These are phyloP conservation scores for Acanthosepion esculentum DNA, from an alignment of 2,888 invertebrate genomes.

Conservation along the genomic window DNA sequence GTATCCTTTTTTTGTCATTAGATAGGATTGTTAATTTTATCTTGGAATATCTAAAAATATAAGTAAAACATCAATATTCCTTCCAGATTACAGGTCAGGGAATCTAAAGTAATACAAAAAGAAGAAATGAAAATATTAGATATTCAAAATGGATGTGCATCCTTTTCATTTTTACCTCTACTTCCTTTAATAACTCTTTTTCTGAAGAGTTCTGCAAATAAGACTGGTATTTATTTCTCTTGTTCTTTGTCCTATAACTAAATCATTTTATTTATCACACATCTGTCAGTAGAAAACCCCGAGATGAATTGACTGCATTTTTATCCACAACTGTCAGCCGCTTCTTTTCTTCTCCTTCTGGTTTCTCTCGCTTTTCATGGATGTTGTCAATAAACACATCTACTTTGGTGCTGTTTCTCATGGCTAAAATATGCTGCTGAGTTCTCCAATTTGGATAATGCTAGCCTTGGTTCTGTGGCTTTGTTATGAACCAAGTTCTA, in stretches of 20 bases:
- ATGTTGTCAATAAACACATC: conserved; percentile 33
- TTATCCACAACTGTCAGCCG: background rate
- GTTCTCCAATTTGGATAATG: conserved; percentile 23
- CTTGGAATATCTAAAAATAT: background rate
- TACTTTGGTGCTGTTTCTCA: conserved; percentile 2
- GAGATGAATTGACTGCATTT: background rate
- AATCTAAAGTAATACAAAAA: background rate
- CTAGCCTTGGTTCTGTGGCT: conserved; percentile 9
- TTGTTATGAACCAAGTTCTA: background rate
- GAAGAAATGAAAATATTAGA: background rate
- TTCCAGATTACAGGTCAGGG: background rate
- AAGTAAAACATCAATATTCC: background rate
- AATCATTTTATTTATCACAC: background rate
- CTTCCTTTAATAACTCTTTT: conserved; percentile 17
- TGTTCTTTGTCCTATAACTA: conserved; percentile 15
- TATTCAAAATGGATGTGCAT: background rate
- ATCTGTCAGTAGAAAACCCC: background rate
- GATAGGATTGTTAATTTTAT: background rate
- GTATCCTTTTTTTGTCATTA: background rate
- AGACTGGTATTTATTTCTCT: background rate
- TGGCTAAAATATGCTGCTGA: conserved; percentile 33
- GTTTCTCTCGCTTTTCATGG: background rate
- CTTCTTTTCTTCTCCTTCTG: background rate
- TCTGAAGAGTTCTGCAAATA: background rate
- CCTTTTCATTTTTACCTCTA: background rate